Evolutionary conservation across 2,113 vertebrate genomes (phyloP).

Genomic region (Haemorhous mexicanus): DNA sequence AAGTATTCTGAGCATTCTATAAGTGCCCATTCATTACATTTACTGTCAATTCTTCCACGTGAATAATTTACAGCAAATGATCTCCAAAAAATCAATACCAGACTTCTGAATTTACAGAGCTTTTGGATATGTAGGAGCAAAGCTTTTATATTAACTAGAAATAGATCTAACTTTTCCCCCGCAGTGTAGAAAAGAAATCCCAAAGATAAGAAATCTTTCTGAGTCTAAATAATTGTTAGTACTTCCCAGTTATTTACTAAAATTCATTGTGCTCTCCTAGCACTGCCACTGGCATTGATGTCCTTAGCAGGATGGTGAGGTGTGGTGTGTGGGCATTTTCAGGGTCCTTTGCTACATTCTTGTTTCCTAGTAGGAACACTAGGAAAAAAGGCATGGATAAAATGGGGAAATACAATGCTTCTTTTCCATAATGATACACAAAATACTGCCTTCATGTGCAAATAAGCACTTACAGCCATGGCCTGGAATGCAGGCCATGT

Average conservation of each 20-base stretch:
- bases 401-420: background rate
- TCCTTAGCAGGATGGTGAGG: background rate
- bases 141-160: constrained; percentile 15
- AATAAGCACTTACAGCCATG: background rate
- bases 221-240: background rate
- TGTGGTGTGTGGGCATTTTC: rapidly evolving
- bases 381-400: background rate
- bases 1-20: background rate
- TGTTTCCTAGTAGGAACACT: background rate
- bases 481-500: background rate
- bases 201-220: background rate
- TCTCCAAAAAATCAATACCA: constrained; percentile 33
- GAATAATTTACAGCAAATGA: constrained; percentile 31
- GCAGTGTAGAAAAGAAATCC: background rate
- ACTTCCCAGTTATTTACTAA: background rate
- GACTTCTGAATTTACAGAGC: background rate
- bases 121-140: background rate
- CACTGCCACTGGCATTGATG: background rate
- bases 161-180: background rate
- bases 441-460: background rate
- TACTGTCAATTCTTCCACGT: background rate
- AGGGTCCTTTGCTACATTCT: background rate
- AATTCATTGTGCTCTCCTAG: background rate
- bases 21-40: constrained; percentile 8
- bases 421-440: background rate